These are phyloP conservation scores for Plotosus lineatus DNA, from an alignment of 2,113 vertebrate genomes.

Conservation along the genomic window DNA sequence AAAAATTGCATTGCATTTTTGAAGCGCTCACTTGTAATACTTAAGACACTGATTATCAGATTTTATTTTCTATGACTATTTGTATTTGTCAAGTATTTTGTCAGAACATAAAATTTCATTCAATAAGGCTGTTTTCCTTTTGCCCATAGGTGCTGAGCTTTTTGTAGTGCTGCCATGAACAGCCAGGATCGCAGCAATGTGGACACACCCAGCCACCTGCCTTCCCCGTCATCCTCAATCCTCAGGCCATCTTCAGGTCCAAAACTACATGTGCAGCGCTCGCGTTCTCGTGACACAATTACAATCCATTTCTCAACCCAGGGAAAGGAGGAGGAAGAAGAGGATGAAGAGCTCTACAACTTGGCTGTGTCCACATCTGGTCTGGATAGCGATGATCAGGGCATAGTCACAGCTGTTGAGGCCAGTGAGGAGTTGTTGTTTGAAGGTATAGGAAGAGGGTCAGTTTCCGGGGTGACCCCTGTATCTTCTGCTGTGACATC, in stretches of 20 bases:
- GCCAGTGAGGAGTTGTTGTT: conserved; percentile 87
- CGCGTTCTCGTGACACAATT: conserved; percentile 91
- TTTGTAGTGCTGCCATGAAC: conserved; percentile 89
- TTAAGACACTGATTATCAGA: not conserved
- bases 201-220: conserved; percentile 77
- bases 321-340: conserved; percentile 95
- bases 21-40: not conserved
- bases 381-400: conserved; percentile 76
- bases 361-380: conserved; percentile 56
- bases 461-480: conserved; percentile 63
- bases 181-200: conserved; percentile 88
- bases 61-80: not conserved
- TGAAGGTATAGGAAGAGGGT: conserved; percentile 64
- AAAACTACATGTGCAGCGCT: conserved; percentile 95
- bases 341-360: conserved; percentile 86
- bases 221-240: conserved; percentile 57
- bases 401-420: conserved; percentile 83
- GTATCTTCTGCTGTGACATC: conserved; percentile 58
- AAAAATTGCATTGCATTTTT: not conserved
- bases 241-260: conserved; percentile 80
- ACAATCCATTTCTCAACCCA: conserved; percentile 97
- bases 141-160: conserved; percentile 76
- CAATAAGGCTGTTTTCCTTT: conserved; percentile 40
- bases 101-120: not conserved
- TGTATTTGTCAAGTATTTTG: not conserved